Evolutionary conservation across 1,140 invertebrate species (phyloP).

Genomic region (Bombus turneri): DNA sequence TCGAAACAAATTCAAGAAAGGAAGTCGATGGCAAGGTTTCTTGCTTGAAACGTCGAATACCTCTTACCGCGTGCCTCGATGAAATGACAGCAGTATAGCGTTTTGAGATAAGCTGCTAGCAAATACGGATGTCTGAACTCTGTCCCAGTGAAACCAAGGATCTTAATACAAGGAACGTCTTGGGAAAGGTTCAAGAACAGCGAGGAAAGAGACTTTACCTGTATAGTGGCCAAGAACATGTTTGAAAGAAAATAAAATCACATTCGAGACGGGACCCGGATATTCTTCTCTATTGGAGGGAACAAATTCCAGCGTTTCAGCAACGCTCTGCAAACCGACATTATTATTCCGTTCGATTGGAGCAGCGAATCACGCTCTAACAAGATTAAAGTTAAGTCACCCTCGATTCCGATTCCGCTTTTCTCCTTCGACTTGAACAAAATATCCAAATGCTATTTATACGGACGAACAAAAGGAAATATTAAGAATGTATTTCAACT

Average conservation of each 20-base stretch:
- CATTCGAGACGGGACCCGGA: no score
- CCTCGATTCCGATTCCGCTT: no score
- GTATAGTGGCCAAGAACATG: neutral
- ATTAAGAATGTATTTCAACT: no score
- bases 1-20: neutral
- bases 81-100: neutral
- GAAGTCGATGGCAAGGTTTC: neutral
- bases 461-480: no score
- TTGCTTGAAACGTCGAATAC: neutral
- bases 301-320: slow-evolving; percentile 8
- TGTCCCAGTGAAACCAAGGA: neutral
- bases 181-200: neutral
- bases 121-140: neutral
- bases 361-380: slow-evolving; percentile 2
- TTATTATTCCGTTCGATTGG: slow-evolving; percentile 26
- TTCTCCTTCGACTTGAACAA: neutral
- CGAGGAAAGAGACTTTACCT: neutral
- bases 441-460: neutral
- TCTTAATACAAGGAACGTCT: neutral
- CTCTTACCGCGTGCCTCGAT: no score
- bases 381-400: slow-evolving; percentile 2
- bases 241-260: neutral
- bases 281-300: neutral
- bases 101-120: neutral
- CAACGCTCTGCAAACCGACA: neutral